phyloP scores from a whole-genome alignment of 1,140 invertebrate species.

The Nasonia vitripennis region DNA sequence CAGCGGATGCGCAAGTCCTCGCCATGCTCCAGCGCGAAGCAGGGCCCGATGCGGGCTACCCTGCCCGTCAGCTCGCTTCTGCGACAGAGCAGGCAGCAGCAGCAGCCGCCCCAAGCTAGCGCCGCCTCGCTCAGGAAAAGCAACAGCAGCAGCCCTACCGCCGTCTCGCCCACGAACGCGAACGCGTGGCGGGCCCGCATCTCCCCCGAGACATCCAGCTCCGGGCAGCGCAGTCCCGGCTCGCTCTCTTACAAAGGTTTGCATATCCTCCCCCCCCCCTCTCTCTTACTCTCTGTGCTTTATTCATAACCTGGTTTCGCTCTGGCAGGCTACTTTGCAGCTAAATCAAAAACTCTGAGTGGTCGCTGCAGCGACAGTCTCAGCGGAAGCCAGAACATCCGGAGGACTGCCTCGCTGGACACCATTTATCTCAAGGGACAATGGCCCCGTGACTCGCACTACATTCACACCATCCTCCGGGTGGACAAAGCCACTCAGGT shows the following conservation, averaged over 20 bases:
- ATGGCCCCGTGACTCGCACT: slow-evolving; percentile 83
- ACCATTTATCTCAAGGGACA: slow-evolving; percentile 86
- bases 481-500: slow-evolving; percentile 88
- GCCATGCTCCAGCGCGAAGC: slow-evolving; percentile 80
- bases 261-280: background rate
- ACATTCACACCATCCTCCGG: slow-evolving; percentile 80
- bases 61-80: slow-evolving; percentile 83
- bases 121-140: slow-evolving; percentile 69
- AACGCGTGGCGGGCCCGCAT: slow-evolving; percentile 78
- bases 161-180: slow-evolving; percentile 78
- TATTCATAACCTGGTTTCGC: background rate
- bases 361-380: slow-evolving; percentile 71
- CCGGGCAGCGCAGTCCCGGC: slow-evolving; percentile 83
- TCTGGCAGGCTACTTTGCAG: slow-evolving; percentile 67
- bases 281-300: background rate
- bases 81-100: slow-evolving; percentile 75
- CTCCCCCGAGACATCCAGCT: slow-evolving; percentile 81
- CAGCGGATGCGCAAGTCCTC: slow-evolving; percentile 81
- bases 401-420: slow-evolving; percentile 85
- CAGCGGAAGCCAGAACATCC: slow-evolving; percentile 78
- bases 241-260: slow-evolving; percentile 83
- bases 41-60: slow-evolving; percentile 84
- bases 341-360: slow-evolving; percentile 79
- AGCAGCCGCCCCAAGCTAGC: slow-evolving; percentile 42
- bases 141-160: slow-evolving; percentile 79